Conservation (phyloP, 2,888 invertebrate genomes). For the Xestoiulus laeticollis region DNA sequence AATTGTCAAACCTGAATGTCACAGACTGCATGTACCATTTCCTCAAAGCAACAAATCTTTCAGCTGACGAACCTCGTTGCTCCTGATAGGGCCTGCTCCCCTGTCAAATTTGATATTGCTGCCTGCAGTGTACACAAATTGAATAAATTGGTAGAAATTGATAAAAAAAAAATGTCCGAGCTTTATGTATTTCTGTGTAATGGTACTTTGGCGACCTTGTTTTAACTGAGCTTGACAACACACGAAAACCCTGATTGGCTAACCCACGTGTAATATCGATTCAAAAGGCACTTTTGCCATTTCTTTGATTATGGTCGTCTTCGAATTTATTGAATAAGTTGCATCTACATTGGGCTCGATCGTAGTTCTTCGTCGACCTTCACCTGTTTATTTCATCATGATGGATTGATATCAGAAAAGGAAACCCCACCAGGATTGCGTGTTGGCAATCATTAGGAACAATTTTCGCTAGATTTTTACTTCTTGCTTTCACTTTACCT, state of each 20-base stretch:
- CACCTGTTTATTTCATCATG: slow-evolving; percentile 15
- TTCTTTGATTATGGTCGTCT: neutral
- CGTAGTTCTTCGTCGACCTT: neutral
- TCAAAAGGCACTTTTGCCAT: neutral
- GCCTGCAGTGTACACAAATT: too few species aligned
- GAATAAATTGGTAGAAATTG: too few species aligned
- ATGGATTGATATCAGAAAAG: slow-evolving; percentile 27
- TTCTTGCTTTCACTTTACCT: slow-evolving; percentile 16
- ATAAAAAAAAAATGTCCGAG: too few species aligned
- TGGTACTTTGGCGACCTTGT: neutral
- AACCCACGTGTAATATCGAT: neutral
- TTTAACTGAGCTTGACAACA: neutral
- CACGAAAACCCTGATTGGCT: neutral
- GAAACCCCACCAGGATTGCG: neutral
- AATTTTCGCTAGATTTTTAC: slow-evolving; percentile 2
- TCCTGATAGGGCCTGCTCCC: too few species aligned
- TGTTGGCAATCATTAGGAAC: slow-evolving; percentile 1
- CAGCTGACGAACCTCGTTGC: too few species aligned
- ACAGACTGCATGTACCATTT: too few species aligned
- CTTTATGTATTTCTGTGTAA: too few species aligned
- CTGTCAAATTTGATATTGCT: too few species aligned
- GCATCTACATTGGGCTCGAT: neutral
- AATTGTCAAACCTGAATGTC: too few species aligned
- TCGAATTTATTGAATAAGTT: slow-evolving; percentile 6
- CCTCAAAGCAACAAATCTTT: too few species aligned